A percentile compares a stretch with the other conserved stretches of the same genome.
Evolutionary conservation across 1,140 invertebrate genomes (phyloP).

Genomic region (Cydia strobilella): DNA sequence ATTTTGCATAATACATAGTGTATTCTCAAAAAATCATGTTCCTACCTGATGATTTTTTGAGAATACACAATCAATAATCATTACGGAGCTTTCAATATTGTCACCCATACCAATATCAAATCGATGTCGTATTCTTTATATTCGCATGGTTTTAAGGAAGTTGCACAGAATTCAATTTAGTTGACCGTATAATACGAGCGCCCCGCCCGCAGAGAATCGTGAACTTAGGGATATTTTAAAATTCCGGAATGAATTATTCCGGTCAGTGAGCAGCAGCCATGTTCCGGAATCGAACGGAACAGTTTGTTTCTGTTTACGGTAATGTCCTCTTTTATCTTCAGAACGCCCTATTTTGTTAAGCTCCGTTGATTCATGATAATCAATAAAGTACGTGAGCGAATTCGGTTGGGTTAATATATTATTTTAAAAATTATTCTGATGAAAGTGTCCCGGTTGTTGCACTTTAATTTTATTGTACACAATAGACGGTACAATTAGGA

Average conservation of each 20-base stretch:
- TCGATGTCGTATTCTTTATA: too few species aligned
- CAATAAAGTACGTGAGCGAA: neutral
- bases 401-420: neutral
- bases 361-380: slow-evolving; percentile 12
- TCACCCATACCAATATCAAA: too few species aligned
- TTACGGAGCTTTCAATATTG: too few species aligned
- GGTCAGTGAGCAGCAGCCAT: slow-evolving; percentile 4
- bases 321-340: slow-evolving; percentile 28
- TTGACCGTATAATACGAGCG: neutral
- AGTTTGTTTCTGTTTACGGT: slow-evolving; percentile 16
- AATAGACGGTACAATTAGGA: too few species aligned
- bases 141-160: too few species aligned
- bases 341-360: neutral
- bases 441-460: too few species aligned
- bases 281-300: slow-evolving; percentile 12
- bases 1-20: too few species aligned
- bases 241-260: slow-evolving; percentile 19
- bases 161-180: too few species aligned
- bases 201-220: neutral
- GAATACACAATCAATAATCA: too few species aligned
- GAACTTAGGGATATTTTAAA: neutral
- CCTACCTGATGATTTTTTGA: too few species aligned
- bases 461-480: too few species aligned
- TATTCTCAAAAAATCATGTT: too few species aligned
- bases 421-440: neutral